Evolutionary conservation across 2,113 vertebrate genomes (phyloP).

Genomic region (Porphyrio hochstetteri): DNA sequence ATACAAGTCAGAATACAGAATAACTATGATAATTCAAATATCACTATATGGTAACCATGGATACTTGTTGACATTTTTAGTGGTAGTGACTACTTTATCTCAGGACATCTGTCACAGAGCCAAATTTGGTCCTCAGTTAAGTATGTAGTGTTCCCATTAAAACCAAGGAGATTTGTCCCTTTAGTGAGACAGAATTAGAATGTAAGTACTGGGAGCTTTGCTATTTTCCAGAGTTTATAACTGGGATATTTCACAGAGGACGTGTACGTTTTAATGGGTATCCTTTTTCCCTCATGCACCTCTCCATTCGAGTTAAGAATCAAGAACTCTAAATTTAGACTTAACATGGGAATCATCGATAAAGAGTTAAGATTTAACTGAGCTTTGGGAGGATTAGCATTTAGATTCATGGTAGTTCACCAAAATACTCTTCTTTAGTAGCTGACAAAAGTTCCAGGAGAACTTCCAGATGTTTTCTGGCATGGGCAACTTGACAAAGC

Average conservation of each 20-base stretch:
- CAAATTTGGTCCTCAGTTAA: slow-evolving; percentile 56
- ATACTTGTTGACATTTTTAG: slow-evolving; percentile 66
- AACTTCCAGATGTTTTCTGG: not conserved
- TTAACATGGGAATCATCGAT: not conserved
- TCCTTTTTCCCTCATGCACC: not conserved
- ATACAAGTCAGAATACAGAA: not conserved
- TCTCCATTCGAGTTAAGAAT: not conserved
- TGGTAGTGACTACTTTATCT: slow-evolving; percentile 55
- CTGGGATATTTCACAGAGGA: not conserved
- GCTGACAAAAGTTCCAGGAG: not conserved
- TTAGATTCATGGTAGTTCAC: slow-evolving; percentile 5
- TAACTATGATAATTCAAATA: slow-evolving; percentile 39
- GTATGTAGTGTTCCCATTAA: slow-evolving; percentile 38
- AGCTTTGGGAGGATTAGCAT: not conserved
- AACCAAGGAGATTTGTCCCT: slow-evolving; percentile 29
- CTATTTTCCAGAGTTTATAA: not conserved
- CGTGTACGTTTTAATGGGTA: not conserved
- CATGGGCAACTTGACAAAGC: not conserved
- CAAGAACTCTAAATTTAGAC: not conserved
- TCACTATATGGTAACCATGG: slow-evolving; percentile 60
- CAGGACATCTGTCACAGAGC: slow-evolving; percentile 68
- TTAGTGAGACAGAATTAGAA: slow-evolving; percentile 3
- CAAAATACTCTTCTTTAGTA: not conserved
- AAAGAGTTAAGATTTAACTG: not conserved
- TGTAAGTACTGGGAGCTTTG: not conserved